Base-by-base conservation (phyloP, 2,888 invertebrate genomes). In the Leptinotarsa rubiginosa region DNA sequence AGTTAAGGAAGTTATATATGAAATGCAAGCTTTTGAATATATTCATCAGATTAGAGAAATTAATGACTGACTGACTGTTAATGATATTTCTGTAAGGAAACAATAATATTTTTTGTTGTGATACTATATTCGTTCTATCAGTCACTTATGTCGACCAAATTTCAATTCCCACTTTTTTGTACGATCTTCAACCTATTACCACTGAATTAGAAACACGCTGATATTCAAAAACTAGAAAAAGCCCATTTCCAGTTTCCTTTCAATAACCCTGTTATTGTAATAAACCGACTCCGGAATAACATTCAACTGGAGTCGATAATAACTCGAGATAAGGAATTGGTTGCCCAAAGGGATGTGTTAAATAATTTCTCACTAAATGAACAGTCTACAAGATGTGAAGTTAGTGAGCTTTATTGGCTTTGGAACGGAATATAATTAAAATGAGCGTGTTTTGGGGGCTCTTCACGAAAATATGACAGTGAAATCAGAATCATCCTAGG, bases 381-480 rank as follows among this genome's bases (percentile, higher is more conserved):
- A 64, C 56, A 67, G 41, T 65, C 56, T 56, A 56, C 56, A 72
- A 72, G 67, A 72, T 72, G 72, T 72, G 66, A 72, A 62, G 67
- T 68, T 62, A 68, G 49, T 67, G 72, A 67, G 62, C 67, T 67
- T 72, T 72, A 72, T 72, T 67, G 68, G 67, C 67, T 67, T 67
- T 67, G 64, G 52, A 72, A 72, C 15, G 67, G 68, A 68, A 68
- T 62, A 62, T 72, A 72, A 72, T 72, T 72, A 72, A 67, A 72
- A 72, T 62, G 59, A 59, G 49, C 67, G 67, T 67, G 72, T 72
- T 54, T 68, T 68, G 62, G 64, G 56, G 66, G 72, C 62, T 56
- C 49, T 66, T 72, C 68, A 68, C 59, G 72, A 67, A 59, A 47
- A 72, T 72, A 54, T 72, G 72, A 67, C 72, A 54, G 59, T 62